phyloP scores from a whole-genome alignment of 2,888 invertebrate genomes.

The Rhagophthalmus giganteus region DNA sequence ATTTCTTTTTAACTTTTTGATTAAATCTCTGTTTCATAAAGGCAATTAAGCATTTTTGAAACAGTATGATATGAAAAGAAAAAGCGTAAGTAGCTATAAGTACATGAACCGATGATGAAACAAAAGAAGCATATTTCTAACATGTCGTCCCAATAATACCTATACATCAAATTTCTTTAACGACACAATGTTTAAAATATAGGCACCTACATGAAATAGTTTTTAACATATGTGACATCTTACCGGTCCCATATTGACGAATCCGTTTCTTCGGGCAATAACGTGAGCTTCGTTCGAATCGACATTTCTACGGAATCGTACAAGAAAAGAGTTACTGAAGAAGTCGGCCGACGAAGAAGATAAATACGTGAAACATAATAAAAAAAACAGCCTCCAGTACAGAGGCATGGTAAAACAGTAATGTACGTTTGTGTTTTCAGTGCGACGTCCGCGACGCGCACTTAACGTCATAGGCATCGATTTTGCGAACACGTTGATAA shows the following conservation, averaged over 20 bases:
- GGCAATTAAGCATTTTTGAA: too few relatives aligned
- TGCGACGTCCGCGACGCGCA: slow-evolving; percentile 36
- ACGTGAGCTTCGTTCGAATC: slow-evolving; percentile 75
- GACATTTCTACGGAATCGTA: slow-evolving; percentile 80
- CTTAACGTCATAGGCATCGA: slow-evolving; percentile 42
- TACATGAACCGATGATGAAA: neutral
- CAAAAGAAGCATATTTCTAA: neutral
- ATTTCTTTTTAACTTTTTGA: too few relatives aligned
- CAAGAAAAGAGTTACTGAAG: slow-evolving; percentile 95
- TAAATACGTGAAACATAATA: slow-evolving; percentile 39
- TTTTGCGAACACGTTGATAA: slow-evolving; percentile 34
- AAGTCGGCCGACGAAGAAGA: slow-evolving; percentile 62
- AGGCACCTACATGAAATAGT: neutral
- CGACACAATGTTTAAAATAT: slow-evolving; percentile 1
- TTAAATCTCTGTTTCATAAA: too few relatives aligned
- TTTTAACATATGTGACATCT: slow-evolving; percentile 55
- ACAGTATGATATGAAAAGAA: too few relatives aligned
- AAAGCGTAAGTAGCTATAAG: too few relatives aligned
- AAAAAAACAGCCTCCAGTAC: slow-evolving; percentile 45
- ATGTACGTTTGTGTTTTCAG: slow-evolving; percentile 25
- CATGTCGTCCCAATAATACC: neutral
- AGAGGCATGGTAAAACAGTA: slow-evolving; percentile 51
- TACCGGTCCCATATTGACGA: slow-evolving; percentile 93
- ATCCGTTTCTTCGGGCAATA: slow-evolving; percentile 87
- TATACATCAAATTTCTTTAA: neutral